Evolutionary conservation across 2,797 vertebrate species (phyloP), one percentile per base, ranked within the genome.

Genomic region (Squalus acanthias): DNA sequence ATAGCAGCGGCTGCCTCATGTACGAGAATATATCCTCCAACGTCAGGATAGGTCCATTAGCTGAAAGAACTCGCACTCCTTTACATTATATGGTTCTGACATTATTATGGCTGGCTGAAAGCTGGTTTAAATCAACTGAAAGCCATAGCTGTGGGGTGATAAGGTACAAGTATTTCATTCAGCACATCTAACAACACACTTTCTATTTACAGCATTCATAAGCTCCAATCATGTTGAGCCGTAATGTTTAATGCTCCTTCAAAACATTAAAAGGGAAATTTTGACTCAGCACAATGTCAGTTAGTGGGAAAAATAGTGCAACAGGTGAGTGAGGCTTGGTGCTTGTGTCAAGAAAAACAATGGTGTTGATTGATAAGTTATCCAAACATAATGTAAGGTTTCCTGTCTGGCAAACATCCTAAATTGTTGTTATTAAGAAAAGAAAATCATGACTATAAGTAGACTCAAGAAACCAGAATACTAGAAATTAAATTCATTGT

Each of bases 401-500:
- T 92, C 60, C 7, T 92, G 12, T 92, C 89, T 65, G 60, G 63
- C 57, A 63, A 65, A 10, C 12, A 92, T 63, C 17, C 82, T 92
- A 65, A 92, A 65, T 65, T 65, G 63, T 33, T 92, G 33, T 20
- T 65, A 63, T 65, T 63, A 92, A n/a, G 33, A 65, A 76, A 76
- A 76, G 6, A 76, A 92, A 92, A 92, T 65, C 57, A 92, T 60
- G 65, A 17, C 26, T 65, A 92, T 65, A 92, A 15, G 29, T n/a
- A n/a, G 89, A 92, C 4, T 20, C 57, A n/a, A 20, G 57, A 94
- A 94, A 70, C n/a, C 67, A 50, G n/a, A 70, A 65, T 63, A 94
- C 2, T 39, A 12, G 65, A 94, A 69, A n/a, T 94, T 67, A 98
- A 98, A 98, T 98, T 98, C 99, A 98, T 98, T 98, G 98, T 99